phyloP scores from a whole-genome alignment of 1,140 invertebrate genomes.

The Ostrea edulis region DNA sequence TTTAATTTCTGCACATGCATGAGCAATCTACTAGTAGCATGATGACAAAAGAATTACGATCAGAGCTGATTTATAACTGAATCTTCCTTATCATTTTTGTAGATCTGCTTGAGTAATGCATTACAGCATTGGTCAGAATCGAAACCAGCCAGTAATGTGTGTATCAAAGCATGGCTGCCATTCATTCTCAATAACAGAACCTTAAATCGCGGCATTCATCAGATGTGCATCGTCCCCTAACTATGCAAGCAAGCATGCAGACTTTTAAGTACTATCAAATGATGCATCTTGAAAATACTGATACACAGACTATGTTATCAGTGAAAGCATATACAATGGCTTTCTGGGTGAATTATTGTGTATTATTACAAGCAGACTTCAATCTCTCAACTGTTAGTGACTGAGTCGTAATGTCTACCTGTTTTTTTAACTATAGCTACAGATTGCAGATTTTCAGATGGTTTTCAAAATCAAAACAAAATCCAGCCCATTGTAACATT shows the following conservation, averaged over 20 bases:
- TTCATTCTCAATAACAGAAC: conserved; percentile 17
- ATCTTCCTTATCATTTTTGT: not conserved
- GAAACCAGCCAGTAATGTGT: conserved; percentile 31
- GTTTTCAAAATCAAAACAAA: no score
- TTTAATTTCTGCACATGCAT: conserved; percentile 26
- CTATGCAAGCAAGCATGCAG: conserved; percentile 23
- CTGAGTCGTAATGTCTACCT: no score
- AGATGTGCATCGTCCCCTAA: conserved; percentile 11
- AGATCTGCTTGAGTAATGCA: conserved; percentile 1
- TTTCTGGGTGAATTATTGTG: not conserved
- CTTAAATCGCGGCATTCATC: conserved; percentile 1
- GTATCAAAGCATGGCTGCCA: conserved; percentile 24
- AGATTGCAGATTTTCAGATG: no score
- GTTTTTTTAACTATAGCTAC: no score
- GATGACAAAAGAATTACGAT: conserved; percentile 30
- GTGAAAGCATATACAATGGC: not conserved
- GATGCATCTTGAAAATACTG: not conserved
- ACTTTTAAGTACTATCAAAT: not conserved
- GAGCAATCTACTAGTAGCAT: not conserved
- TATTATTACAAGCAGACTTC: not conserved
- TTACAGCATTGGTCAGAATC: not conserved
- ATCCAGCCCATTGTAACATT: no score
- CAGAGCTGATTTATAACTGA: not conserved
- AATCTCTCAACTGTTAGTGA: no score
- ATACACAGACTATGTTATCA: not conserved